Evolutionary conservation across 1,140 invertebrate species (phyloP), one percentile per base, ranked within the genome.

Genomic region (Mesaphorura yosii): DNA sequence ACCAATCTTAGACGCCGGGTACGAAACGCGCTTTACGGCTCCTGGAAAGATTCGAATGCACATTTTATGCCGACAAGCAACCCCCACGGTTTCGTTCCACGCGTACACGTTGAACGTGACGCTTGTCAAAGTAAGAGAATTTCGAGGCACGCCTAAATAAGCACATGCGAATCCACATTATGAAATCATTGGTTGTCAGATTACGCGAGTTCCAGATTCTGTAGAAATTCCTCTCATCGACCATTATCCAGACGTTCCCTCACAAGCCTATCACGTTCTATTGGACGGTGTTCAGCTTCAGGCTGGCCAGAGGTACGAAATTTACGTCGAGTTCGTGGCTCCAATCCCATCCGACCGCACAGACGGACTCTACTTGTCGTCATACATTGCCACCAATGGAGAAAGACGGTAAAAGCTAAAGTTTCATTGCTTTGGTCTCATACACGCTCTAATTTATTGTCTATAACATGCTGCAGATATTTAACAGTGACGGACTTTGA

Each of bases 401-500:
- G 37, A 12, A 22, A 45, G 1, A 19, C 37, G 28, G 45, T 53
- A 14, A 28, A n/a, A 23, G 17, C 38, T 17, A 28, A n/a, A 23
- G 17, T 45, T 17, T 25, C 17, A 19, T 34, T 22, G 20, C 15
- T 28, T 10, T 42, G 40, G 19, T 38, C 15, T 5, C 17, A 26
- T 3, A 46, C 14, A 34, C 5, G 25, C 20, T 38, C 22, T 19
- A 7, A 3, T 12, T 38, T 2, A 38, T 31, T 25, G 57, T 6
- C 26, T 19, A 10, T 55, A 34, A 10, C n/a, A 34, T 34, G n/a
- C 67, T 20, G 14, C 39, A 57, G 53, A n/a, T 50, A 47, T 20
- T 26, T 60, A 3, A 62, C 58, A 3, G 40, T 51, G 0, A 76
- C 76, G 1, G 75, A 78, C 62, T 78, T 80, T 63, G 73, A 79